Evolutionary conservation across 1,140 invertebrate genomes (phyloP).

Genomic region (Drosophila pallidifrons): DNA sequence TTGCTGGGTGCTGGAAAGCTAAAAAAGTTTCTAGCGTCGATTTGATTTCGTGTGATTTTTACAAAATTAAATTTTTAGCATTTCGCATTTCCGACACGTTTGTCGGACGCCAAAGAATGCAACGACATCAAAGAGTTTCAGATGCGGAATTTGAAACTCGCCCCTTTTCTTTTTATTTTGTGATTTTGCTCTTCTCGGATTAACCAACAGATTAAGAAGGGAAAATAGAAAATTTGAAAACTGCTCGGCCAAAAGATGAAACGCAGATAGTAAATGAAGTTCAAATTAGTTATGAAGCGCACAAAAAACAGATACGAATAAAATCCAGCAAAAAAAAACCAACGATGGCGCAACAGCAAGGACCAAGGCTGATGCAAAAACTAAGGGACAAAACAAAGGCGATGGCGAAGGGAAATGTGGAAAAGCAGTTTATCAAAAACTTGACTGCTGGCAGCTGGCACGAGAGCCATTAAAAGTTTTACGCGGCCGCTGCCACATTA

Average conservation of each 20-base stretch:
- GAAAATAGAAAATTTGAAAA: conserved; percentile 21
- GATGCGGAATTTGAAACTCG: conserved; percentile 19
- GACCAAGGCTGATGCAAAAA: neutral
- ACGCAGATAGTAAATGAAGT: conserved; percentile 70
- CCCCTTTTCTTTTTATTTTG: neutral
- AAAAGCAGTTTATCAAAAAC: conserved; percentile 56
- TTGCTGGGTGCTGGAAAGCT: neutral
- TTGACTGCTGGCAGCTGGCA: conserved; percentile 75
- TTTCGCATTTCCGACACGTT: conserved; percentile 51
- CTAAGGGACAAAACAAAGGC: conserved; percentile 58
- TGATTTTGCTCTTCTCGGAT: neutral
- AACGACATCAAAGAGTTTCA: conserved; percentile 27
- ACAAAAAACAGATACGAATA: conserved; percentile 43
- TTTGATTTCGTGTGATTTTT: conserved; percentile 65
- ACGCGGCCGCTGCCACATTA: conserved; percentile 63
- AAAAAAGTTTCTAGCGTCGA: conserved; percentile 51
- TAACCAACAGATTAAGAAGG: conserved; percentile 6
- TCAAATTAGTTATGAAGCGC: conserved; percentile 79
- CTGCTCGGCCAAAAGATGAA: conserved; percentile 49
- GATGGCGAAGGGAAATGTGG: conserved; percentile 20
- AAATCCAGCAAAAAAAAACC: conserved; percentile 40
- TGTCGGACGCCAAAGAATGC: conserved; percentile 14
- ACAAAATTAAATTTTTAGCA: conserved; percentile 62
- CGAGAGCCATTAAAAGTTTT: conserved; percentile 77
- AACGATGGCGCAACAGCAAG: conserved; percentile 15